These are phyloP conservation scores for Microhierax caerulescens DNA, from an alignment of 2,797 vertebrate species.

Conservation along the genomic window DNA sequence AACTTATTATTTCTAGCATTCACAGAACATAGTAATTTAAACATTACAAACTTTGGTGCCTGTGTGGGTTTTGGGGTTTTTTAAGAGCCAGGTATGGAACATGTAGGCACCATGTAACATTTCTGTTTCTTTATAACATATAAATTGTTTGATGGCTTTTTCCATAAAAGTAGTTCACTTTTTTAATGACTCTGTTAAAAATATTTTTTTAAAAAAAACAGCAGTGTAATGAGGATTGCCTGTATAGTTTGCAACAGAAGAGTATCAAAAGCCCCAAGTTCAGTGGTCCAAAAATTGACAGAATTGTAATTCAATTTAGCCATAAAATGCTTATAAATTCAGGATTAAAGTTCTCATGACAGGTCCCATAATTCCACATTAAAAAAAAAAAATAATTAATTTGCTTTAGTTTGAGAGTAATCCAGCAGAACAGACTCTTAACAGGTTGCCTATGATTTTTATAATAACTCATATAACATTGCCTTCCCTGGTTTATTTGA, in stretches of 20 bases:
- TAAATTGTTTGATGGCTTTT: conserved; percentile 20
- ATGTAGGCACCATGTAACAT: background rate
- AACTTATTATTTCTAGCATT: background rate
- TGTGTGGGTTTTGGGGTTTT: background rate
- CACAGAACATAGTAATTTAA: background rate
- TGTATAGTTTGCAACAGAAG: background rate
- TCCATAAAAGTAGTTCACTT: background rate
- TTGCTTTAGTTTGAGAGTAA: background rate
- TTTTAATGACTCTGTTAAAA: conserved; percentile 14
- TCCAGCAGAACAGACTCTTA: background rate
- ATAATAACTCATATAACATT: background rate
- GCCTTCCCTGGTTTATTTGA: background rate
- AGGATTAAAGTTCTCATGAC: background rate
- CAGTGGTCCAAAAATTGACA: background rate
- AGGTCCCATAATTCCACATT: background rate
- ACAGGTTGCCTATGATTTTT: background rate
- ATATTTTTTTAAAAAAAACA: background rate
- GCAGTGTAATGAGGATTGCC: background rate
- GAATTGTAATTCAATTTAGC: background rate
- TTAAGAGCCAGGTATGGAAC: background rate
- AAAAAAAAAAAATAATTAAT: background rate
- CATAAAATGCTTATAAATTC: background rate
- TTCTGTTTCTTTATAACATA: conserved; percentile 7
- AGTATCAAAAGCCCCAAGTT: background rate
- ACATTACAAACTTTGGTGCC: background rate